Base-by-base conservation (phyloP, 2,113 vertebrate genomes). In the Amia ocellicauda region DNA sequence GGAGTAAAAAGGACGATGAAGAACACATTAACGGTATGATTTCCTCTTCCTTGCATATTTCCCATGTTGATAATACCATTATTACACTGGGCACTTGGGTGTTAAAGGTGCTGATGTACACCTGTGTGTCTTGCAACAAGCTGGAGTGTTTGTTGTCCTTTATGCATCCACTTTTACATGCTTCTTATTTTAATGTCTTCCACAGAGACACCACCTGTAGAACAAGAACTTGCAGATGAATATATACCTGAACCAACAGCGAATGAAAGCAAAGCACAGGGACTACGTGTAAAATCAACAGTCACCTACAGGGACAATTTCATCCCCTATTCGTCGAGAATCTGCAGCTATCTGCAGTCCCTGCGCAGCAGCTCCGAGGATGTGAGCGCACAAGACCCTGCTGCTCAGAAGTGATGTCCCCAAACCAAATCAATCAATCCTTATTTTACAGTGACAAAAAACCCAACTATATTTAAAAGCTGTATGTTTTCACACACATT, bases 251-350 rank as follows among this genome's bases (percentile, higher is more conserved):
- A 3, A 17, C 24, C n/a, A 22, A n/a, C 43, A 54, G 10, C 65
- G 51, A 67, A 78, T 2, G 60, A 19, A 8, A 26, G 60, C 16
- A 28, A 28, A 7, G 8, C 65, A 49, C 57, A 77, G 10, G 22
- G 3, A 1, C 19, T 63, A 7, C 51, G 75, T 69, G 1, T 1
- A 17, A 72, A 66, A 65, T 66, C 72, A 0, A 20, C 62, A 29
- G 41, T 84, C 2, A 1, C 68, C 31, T 85, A 85, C 69, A 84
- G 71, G 64, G 74, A 86, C 22, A 69, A 80, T 62, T 84, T 81
- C 65, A 77, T 88, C 28, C 86, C 86, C 0, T 84, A 78, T 70
- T 72, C 29, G 17, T 75, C 78, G 1, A 64, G 77, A 53, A 58
- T 87, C 52, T 66, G 65, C 27, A 78, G 77, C 31, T 70, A 76